Evolutionary conservation across 2,113 vertebrate species (phyloP).

Genomic region (Brachypodius melanocephalos): DNA sequence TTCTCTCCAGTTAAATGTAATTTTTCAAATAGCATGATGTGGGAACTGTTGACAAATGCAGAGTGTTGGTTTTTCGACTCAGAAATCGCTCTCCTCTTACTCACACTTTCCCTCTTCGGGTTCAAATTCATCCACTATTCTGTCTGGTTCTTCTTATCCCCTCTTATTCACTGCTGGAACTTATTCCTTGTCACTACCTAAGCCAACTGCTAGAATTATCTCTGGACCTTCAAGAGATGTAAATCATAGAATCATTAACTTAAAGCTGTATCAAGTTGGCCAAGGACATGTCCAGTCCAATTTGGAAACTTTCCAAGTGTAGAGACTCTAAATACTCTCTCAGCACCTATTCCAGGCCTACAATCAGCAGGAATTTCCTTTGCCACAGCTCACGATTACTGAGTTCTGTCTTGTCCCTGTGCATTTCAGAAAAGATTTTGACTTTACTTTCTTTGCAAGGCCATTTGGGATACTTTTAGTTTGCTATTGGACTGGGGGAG

Average conservation of each 20-base stretch:
- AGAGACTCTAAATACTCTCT: not conserved
- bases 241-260: not conserved
- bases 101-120: not conserved
- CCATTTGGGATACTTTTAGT: not conserved
- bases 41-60: conserved; percentile 4
- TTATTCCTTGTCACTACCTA: not conserved
- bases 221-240: not conserved
- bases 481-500: not conserved
- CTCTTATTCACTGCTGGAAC: not conserved
- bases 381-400: not conserved
- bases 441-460: not conserved
- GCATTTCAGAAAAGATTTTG: not conserved
- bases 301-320: not conserved
- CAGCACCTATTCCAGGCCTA: not conserved
- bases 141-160: not conserved
- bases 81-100: not conserved
- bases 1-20: not conserved
- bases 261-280: not conserved
- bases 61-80: not conserved
- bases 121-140: not conserved
- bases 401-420: not conserved
- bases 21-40: not conserved
- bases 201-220: not conserved
- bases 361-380: not conserved
- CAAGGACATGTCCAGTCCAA: not conserved